phyloP scores from a whole-genome alignment of 2,888 invertebrate genomes.

The Daptonema setosum region DNA sequence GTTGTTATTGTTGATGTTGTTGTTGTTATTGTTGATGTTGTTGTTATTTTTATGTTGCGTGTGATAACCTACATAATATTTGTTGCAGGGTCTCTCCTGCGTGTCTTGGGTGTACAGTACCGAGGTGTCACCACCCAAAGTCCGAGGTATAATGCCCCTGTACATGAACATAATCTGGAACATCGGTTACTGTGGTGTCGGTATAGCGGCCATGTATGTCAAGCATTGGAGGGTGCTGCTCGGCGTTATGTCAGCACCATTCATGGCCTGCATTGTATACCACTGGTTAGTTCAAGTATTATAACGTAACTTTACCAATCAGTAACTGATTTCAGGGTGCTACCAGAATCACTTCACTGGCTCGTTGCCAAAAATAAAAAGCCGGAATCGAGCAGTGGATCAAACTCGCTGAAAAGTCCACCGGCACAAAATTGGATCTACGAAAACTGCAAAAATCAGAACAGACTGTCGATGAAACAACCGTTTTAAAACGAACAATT shows the following conservation, averaged over 20 bases:
- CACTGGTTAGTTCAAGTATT: neutral
- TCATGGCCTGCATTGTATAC: neutral
- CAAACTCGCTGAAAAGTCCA: neutral
- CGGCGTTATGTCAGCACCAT: neutral
- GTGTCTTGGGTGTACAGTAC: neutral
- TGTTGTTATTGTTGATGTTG: too few species aligned
- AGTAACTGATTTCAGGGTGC: conserved; percentile 2
- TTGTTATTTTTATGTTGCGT: too few species aligned
- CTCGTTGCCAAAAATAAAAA: neutral
- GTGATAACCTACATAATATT: too few species aligned
- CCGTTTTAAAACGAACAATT: too few species aligned
- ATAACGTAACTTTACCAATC: neutral
- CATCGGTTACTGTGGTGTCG: conserved; percentile 1
- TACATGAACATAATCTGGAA: neutral
- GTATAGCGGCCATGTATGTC: neutral
- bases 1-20: too few species aligned
- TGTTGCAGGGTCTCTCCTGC: neutral
- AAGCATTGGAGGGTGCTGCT: neutral
- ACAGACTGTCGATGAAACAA: too few species aligned
- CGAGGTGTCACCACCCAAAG: neutral
- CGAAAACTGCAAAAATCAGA: neutral
- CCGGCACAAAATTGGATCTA: neutral
- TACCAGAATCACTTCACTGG: conserved; percentile 3
- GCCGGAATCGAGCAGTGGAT: neutral
- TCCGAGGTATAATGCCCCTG: neutral